These are phyloP conservation scores for Lagopus leucura DNA, from an alignment of 2,113 vertebrate genomes.

Conservation along the genomic window DNA sequence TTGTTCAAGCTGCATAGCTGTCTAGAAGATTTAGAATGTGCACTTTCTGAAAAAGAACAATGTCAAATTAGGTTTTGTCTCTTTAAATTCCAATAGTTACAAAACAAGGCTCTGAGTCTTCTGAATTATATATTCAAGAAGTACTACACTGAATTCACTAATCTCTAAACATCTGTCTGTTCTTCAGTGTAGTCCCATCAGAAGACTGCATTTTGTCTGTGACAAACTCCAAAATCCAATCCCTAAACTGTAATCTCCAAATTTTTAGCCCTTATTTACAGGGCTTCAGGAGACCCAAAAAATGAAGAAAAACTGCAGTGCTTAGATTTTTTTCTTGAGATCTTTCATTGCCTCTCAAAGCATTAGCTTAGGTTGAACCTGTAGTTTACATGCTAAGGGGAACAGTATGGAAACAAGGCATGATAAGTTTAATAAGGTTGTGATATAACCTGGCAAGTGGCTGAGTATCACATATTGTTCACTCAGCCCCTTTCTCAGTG, in stretches of 20 bases:
- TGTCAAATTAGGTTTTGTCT: conserved; percentile 52
- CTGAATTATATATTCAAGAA: conserved; percentile 12
- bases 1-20: conserved; percentile 17
- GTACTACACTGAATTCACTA: not conserved
- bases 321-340: not conserved
- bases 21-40: conserved; percentile 37
- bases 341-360: not conserved
- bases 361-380: conserved; percentile 2
- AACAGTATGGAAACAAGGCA: not conserved
- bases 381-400: not conserved
- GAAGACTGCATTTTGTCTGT: not conserved
- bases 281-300: not conserved
- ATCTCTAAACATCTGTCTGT: not conserved
- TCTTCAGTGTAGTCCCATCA: not conserved
- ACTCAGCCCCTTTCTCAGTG: too few species aligned
- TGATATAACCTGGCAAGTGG: too few species aligned
- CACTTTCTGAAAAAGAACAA: conserved; percentile 31
- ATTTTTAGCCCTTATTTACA: not conserved
- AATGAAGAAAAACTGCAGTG: not conserved
- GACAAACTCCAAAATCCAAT: not conserved
- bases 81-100: conserved; percentile 38
- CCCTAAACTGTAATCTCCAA: not conserved
- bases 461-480: too few species aligned
- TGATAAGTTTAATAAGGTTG: not conserved
- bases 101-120: conserved; percentile 12